Evolutionary conservation across 1,140 invertebrate genomes (phyloP).

Genomic region (Frieseomelitta varia): DNA sequence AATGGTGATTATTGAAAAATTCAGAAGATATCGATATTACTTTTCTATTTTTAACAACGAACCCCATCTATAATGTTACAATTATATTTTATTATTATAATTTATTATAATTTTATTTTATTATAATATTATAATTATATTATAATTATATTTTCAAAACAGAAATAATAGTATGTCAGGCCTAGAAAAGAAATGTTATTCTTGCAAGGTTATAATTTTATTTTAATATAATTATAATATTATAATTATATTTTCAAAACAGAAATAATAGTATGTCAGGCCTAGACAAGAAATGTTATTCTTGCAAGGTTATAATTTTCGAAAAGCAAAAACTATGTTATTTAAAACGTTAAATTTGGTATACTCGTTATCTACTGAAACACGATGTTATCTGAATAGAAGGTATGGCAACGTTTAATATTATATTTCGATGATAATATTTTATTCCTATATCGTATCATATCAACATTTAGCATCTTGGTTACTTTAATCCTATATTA

Average conservation of each 20-base stretch:
- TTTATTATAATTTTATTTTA: no score
- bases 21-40: background rate
- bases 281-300: background rate
- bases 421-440: no score
- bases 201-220: no score
- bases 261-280: background rate
- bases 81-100: background rate
- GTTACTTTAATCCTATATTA: background rate
- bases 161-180: no score
- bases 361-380: background rate
- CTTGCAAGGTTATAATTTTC: background rate
- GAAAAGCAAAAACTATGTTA: background rate
- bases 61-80: background rate
- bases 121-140: no score
- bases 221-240: background rate
- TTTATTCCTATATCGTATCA: no score
- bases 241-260: background rate
- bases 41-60: background rate
- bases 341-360: background rate
- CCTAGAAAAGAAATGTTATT: background rate
- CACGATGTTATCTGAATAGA: no score
- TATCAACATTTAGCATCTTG: background rate
- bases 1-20: background rate
- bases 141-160: no score
- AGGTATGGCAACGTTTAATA: no score